A percentile compares a stretch with the other conserved stretches of the same genome.
These are phyloP conservation scores for Oikopleura vanhoeffeni DNA, from an alignment of 23 tunicate genomes.

Conservation along the genomic window DNA sequence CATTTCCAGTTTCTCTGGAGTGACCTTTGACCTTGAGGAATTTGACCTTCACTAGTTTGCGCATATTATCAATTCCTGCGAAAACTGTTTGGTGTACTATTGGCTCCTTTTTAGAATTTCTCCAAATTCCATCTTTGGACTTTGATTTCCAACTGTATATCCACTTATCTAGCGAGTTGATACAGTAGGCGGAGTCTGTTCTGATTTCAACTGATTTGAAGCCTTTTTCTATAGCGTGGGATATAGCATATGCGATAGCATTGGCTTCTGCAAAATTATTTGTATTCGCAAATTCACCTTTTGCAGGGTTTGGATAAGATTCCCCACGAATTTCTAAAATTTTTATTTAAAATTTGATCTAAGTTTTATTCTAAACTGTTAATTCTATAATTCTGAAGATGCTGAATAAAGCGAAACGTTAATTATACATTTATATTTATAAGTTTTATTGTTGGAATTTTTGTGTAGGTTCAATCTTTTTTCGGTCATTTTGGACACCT, in stretches of 20 bases:
- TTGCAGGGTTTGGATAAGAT: not conserved
- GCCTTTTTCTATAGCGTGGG: conserved; percentile 2
- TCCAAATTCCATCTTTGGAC: not conserved
- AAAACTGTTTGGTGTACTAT: not conserved
- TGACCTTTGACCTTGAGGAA: not conserved
- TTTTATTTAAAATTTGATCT: not conserved
- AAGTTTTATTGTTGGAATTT: too few species aligned
- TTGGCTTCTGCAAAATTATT: conserved; percentile 2
- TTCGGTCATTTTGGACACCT: too few species aligned
- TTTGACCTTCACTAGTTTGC: not conserved
- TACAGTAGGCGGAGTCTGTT: not conserved
- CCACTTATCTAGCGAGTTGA: not conserved
- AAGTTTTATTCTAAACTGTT: not conserved
- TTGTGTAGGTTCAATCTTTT: too few species aligned
- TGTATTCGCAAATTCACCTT: not conserved
- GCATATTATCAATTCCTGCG: not conserved
- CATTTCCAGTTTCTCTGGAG: not conserved
- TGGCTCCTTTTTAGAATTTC: not conserved
- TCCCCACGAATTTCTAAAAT: not conserved
- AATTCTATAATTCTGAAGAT: not conserved
- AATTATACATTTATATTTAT: too few species aligned
- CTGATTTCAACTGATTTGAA: not conserved
- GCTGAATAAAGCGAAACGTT: too few species aligned
- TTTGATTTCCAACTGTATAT: not conserved
- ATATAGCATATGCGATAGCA: not conserved